Base-by-base conservation (phyloP, 2,113 vertebrate species). In the Actenoides lindsayi region DNA sequence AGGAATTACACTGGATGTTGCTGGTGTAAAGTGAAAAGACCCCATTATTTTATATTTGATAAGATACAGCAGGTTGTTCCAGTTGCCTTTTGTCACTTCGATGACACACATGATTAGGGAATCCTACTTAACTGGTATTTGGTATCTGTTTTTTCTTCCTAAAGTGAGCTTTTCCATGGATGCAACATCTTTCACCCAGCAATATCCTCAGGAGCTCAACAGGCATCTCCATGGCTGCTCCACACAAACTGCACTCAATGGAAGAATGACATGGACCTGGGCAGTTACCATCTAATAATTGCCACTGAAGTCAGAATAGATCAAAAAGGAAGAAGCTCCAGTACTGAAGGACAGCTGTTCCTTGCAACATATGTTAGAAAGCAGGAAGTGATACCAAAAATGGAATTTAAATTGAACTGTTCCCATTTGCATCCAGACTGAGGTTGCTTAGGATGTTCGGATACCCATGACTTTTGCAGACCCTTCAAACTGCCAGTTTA, bases 241-340 rank as follows among this genome's bases (percentile, higher is more conserved):
- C 64, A 10, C 0, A 0, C 71, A 81, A 64, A 81, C 7, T 28
- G 21, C 12, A 25, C 37, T n/a, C n/a, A 28, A 1, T n/a, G 39
- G 33, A 83, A 69, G 48, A 79, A 16, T 16, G 83, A 28, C 30
- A 77, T 77, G 48, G 28, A n/a, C 59, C 63, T 90, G 67, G 24
- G 28, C 16, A 28, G 33, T 37, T 57, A 53, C 27, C 11, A 50
- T 53, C n/a, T 67, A 57, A 54, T 67, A 57, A 54, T 28, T 74
- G 71, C 11, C 33, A 30, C 44, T 86, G 33, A 69, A 86, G 39
- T 53, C 53, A 90, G 60, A 19, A 37, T 17, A 42, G 11, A 46
- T 53, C 37, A 67, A 44, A 92, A 90, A 90, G 44, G 25, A 79
- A 77, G 62, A 35, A 59, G 30, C 21, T 90, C 50, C 65, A 7